Conservation (phyloP, 2,888 invertebrate species). For the Lasioglossum pauxillum region DNA sequence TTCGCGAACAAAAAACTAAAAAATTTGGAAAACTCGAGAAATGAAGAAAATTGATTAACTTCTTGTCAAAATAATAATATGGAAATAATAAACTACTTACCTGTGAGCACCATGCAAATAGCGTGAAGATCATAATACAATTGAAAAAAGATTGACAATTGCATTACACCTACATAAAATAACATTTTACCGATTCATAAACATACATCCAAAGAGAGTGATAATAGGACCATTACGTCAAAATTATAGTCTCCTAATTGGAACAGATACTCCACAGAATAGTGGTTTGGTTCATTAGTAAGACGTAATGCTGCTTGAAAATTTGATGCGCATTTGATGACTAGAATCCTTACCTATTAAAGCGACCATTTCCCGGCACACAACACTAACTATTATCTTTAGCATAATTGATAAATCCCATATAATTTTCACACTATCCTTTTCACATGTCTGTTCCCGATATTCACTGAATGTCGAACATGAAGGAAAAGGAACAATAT, state of each 20-base stretch:
- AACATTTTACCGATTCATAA: not conserved
- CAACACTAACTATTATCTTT: not conserved
- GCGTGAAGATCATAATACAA: not conserved
- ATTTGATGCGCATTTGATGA: not conserved
- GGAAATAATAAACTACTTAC: not conserved
- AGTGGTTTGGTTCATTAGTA: not conserved
- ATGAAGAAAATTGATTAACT: too few species aligned
- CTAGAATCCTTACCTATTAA: not conserved
- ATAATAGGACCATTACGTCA: not conserved
- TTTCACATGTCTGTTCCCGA: too few species aligned
- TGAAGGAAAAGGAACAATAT: not conserved
- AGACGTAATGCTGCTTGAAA: not conserved
- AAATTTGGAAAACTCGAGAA: too few species aligned
- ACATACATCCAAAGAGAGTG: not conserved
- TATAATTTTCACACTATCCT: too few species aligned
- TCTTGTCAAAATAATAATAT: not conserved
- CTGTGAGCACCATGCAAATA: not conserved
- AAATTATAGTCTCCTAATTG: not conserved
- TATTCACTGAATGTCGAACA: constrained; percentile 8
- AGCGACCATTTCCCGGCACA: not conserved
- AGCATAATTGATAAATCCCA: not conserved
- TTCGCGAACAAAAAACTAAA: too few species aligned
- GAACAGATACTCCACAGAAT: not conserved
- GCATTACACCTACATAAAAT: not conserved
- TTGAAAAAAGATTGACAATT: not conserved